These are phyloP conservation scores for Tenthredo mesomela DNA, from an alignment of 2,888 invertebrate genomes.

Conservation along the genomic window DNA sequence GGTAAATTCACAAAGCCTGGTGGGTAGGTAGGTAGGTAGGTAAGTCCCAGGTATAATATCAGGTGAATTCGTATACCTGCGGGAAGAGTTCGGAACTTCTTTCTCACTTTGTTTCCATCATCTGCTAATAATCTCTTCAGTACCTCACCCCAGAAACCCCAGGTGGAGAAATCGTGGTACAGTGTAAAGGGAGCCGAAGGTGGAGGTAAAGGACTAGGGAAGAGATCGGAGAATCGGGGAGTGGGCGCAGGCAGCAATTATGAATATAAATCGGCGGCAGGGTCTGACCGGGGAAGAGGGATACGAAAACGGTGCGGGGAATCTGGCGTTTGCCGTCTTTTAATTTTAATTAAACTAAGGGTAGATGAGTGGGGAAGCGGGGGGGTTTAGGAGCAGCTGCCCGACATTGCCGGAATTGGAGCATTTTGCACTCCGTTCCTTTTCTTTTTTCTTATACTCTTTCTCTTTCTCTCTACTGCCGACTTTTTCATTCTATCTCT, in stretches of 20 bases:
- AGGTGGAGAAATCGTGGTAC: slow-evolving; percentile 71
- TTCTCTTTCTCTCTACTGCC: slow-evolving; percentile 7
- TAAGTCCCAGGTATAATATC: slow-evolving; percentile 21
- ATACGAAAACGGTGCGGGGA: slow-evolving; percentile 68
- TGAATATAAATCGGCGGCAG: slow-evolving; percentile 51
- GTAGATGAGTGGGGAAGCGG: slow-evolving; percentile 58
- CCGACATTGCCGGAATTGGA: slow-evolving; percentile 57
- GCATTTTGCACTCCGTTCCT: slow-evolving; percentile 44
- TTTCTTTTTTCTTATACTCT: slow-evolving; percentile 27
- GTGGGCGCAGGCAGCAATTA: slow-evolving; percentile 51
- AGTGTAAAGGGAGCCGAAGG: slow-evolving; percentile 44
- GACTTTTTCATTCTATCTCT: not conserved
- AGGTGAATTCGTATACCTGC: slow-evolving; percentile 35
- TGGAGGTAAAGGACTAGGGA: slow-evolving; percentile 55
- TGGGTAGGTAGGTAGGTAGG: not conserved
- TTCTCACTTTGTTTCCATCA: slow-evolving; percentile 67
- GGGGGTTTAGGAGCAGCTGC: slow-evolving; percentile 59
- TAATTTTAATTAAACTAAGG: slow-evolving; percentile 76
- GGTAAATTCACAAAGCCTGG: not conserved
- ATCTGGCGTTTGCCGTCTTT: slow-evolving; percentile 73
- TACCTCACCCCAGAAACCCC: slow-evolving; percentile 61
- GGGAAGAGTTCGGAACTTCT: not conserved
- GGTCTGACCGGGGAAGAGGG: slow-evolving; percentile 51
- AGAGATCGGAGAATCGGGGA: slow-evolving; percentile 52
- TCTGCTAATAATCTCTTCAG: slow-evolving; percentile 70